Conservation (phyloP, 2,797 vertebrate species). For the Enteromius trimaculatus region DNA sequence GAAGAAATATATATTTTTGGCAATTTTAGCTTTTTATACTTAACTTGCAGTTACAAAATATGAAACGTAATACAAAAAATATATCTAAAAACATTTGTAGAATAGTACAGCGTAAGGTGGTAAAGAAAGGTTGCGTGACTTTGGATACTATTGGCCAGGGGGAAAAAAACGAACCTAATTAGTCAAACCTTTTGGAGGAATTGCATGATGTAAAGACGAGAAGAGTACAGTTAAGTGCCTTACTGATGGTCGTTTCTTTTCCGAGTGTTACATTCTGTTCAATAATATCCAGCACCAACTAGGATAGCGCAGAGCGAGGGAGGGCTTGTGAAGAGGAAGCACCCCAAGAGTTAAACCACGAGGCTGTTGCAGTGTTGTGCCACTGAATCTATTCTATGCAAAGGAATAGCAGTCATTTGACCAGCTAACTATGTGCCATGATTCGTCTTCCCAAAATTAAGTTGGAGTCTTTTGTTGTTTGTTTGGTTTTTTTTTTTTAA, state of each 20-base stretch:
- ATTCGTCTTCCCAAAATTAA: slow-evolving; percentile 82
- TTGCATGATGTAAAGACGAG: slow-evolving; percentile 47
- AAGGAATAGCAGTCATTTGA: slow-evolving; percentile 83
- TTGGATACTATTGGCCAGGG: slow-evolving; percentile 73
- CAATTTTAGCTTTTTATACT: slow-evolving; percentile 99
- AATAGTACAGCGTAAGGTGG: slow-evolving; percentile 52
- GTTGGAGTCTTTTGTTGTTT: slow-evolving; percentile 57
- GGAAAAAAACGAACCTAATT: slow-evolving; percentile 70
- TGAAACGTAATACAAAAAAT: slow-evolving; percentile 82
- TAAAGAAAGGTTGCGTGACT: slow-evolving; percentile 69
- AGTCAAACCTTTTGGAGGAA: slow-evolving; percentile 63
- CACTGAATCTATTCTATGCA: slow-evolving; percentile 84
- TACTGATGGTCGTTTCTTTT: slow-evolving; percentile 77
- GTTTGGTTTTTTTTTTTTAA: slow-evolving; percentile 64
- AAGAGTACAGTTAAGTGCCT: slow-evolving; percentile 79
- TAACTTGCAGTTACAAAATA: slow-evolving; percentile 93
- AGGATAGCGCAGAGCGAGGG: slow-evolving; percentile 70
- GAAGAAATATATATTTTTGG: slow-evolving; percentile 98
- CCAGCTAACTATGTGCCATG: slow-evolving; percentile 87
- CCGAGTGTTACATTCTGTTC: slow-evolving; percentile 77
- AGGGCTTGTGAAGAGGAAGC: slow-evolving; percentile 64
- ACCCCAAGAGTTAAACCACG: slow-evolving; percentile 68
- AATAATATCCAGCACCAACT: slow-evolving; percentile 79
- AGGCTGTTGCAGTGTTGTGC: slow-evolving; percentile 65
- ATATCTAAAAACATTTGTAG: slow-evolving; percentile 70